phyloP scores from a whole-genome alignment of 2,797 vertebrate species.

The Dermochelys coriacea region DNA sequence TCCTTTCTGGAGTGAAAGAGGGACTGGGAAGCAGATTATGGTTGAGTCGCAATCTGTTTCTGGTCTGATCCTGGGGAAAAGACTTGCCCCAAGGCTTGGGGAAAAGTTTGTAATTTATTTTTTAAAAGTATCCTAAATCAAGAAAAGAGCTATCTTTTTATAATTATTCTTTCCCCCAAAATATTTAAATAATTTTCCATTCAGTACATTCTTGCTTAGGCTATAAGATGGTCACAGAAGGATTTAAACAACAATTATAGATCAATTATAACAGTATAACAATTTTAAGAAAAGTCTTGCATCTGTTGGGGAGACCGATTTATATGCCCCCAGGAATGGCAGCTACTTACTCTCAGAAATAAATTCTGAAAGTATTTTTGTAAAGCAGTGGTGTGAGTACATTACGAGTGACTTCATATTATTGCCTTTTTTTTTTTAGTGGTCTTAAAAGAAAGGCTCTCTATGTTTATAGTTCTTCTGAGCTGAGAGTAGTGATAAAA shows the following conservation, averaged over 20 bases:
- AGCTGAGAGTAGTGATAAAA: background rate
- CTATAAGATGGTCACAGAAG: background rate
- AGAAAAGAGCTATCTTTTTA: background rate
- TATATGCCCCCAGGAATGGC: background rate
- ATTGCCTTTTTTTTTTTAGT: background rate
- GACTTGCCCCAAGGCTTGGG: background rate
- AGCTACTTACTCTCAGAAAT: background rate
- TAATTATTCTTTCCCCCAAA: background rate
- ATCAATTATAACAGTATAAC: background rate
- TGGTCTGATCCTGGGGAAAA: background rate
- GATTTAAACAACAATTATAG: background rate
- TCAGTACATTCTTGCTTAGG: background rate
- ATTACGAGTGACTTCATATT: background rate
- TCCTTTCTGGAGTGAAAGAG: constrained; percentile 23
- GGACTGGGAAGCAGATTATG: background rate
- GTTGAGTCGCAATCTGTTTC: constrained; percentile 5
- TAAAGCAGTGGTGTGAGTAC: no score
- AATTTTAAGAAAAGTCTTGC: background rate
- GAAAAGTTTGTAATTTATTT: background rate
- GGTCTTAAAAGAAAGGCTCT: no score
- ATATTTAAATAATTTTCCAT: background rate
- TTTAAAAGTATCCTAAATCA: constrained; percentile 2
- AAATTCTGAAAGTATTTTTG: background rate
- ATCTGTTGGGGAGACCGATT: background rate
- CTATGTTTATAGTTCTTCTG: background rate